These are phyloP conservation scores for Coranthus polyacanthus DNA, from an alignment of 2,797 vertebrate genomes.

Conservation along the genomic window DNA sequence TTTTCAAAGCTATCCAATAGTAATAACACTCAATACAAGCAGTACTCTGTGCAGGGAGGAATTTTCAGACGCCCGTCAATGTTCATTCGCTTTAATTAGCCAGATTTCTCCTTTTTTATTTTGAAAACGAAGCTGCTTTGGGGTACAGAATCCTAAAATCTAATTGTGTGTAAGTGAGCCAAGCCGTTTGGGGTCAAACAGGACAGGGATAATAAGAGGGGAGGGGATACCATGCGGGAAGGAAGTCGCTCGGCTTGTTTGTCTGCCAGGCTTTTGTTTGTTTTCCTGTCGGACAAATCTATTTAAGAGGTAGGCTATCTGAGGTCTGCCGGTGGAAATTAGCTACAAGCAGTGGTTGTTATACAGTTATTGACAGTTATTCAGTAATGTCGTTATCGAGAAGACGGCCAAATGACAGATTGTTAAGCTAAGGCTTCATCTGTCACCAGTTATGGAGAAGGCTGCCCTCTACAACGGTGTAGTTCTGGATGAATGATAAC, in stretches of 20 bases:
- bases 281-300: constrained; percentile 78
- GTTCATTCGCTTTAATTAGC: constrained; percentile 40
- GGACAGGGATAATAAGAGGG: constrained; percentile 74
- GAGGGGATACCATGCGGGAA: constrained; percentile 69
- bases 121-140: constrained; percentile 41
- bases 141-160: constrained; percentile 31
- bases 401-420: constrained; percentile 45
- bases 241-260: constrained; percentile 79
- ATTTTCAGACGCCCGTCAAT: constrained; percentile 22
- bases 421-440: constrained; percentile 30
- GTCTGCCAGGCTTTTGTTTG: constrained; percentile 79
- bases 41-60: neutral
- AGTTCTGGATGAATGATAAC: constrained; percentile 11
- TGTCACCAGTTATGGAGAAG: neutral
- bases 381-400: constrained; percentile 47
- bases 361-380: constrained; percentile 54
- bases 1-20: constrained; percentile 17
- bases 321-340: constrained; percentile 62
- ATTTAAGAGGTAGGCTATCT: constrained; percentile 66
- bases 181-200: constrained; percentile 68
- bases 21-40: neutral
- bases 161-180: constrained; percentile 33
- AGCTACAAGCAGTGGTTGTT: constrained; percentile 45
- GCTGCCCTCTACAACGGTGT: neutral
- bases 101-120: constrained; percentile 25